phyloP scores from a whole-genome alignment of 2,113 vertebrate genomes.

The Tor tambroides region DNA sequence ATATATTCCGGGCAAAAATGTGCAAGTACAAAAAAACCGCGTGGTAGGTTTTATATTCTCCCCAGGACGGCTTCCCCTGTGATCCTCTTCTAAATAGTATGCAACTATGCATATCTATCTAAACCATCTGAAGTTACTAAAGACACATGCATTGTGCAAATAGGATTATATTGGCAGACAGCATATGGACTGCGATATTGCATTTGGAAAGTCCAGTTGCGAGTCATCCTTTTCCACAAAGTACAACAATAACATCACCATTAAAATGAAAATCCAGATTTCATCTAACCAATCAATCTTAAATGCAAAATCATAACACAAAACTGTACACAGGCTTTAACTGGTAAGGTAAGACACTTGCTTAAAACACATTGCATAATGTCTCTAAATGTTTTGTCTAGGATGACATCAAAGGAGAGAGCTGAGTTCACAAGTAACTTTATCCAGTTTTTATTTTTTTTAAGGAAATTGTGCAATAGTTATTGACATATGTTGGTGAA shows the following conservation, averaged over 20 bases:
- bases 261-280: conserved; percentile 14
- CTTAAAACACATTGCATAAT: background rate
- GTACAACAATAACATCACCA: conserved; percentile 23
- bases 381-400: background rate
- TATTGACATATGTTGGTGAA: background rate
- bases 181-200: background rate
- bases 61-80: background rate
- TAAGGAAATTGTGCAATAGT: background rate
- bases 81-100: background rate
- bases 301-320: too few species aligned
- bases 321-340: background rate
- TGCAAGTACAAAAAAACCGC: background rate
- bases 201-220: background rate
- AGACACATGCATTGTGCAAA: conserved; percentile 10
- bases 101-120: conserved; percentile 3
- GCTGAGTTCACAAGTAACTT: background rate
- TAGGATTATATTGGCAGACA: conserved; percentile 19
- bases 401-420: background rate
- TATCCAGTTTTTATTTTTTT: background rate
- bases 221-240: background rate
- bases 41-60: background rate
- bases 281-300: background rate
- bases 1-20: background rate
- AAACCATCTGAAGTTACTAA: conserved; percentile 18
- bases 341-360: background rate